These are phyloP conservation scores for Aplidium turbinatum DNA, from an alignment of 23 tunicate species.

Conservation along the genomic window DNA sequence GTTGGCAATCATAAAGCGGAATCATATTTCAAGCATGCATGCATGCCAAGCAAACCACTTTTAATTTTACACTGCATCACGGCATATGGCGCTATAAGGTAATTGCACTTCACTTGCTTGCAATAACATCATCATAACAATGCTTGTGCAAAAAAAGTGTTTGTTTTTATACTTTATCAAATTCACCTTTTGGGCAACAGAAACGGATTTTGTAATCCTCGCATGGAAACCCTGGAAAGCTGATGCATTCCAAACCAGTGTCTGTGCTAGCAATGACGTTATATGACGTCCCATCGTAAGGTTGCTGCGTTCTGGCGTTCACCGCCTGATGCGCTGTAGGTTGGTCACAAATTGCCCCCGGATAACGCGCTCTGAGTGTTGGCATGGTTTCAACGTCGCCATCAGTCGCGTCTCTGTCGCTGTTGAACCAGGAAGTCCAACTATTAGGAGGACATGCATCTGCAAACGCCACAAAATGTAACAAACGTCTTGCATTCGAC, in stretches of 20 bases:
- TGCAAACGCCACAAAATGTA: too few species aligned
- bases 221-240: background rate
- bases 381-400: constrained; percentile 24
- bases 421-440: constrained; percentile 32
- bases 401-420: constrained; percentile 14
- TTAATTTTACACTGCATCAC: too few species aligned
- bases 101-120: too few species aligned
- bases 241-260: constrained; percentile 20
- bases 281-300: background rate
- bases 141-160: background rate
- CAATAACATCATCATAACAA: too few species aligned
- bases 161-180: background rate
- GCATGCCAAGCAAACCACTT: too few species aligned
- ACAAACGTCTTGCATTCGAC: too few species aligned
- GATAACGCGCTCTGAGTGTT: background rate
- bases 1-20: background rate
- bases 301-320: background rate
- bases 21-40: background rate
- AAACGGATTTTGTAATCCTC: constrained; percentile 37
- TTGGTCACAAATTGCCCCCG: constrained; percentile 8
- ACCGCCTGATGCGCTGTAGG: constrained; percentile 27
- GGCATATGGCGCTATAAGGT: too few species aligned
- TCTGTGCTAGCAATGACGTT: constrained; percentile 8
- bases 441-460: constrained; percentile 2
- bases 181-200: constrained; percentile 29